Evolutionary conservation across 1,140 invertebrate genomes (phyloP), one percentile per base, ranked within the genome.

Genomic region (Drosophila kohkoa): DNA sequence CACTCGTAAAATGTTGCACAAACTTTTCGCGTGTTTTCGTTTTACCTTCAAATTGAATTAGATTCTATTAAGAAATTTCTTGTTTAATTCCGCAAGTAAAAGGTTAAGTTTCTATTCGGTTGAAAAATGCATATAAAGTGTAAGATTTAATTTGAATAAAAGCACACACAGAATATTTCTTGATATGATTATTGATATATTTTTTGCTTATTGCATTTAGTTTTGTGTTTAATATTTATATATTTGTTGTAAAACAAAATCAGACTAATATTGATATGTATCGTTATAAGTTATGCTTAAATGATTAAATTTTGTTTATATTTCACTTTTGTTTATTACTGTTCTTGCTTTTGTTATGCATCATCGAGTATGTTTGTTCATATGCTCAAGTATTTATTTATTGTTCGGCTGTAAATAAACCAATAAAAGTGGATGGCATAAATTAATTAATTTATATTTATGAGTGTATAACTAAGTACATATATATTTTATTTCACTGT

Each of bases 191-290:
- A 16, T 51, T 72, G 54, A 74, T 74, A 60, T 25, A 25, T 25
- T 25, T 3, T 41, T 62, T 32, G 8, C 48, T 71, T 63, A 69
- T 38, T 32, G 0, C 30, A 58, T 52, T 73, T 68, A 35, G 16
- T 20, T 58, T 73, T 35, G 48, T 41, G 13, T n/a, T 57, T 65
- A 5, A 8, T 32, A 32, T 46, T 62, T 55, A 20, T 38, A 25
- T 25, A 25, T 55, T 46, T n/a, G 15, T 70, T 65, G 46, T 52
- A 49, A 57, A 55, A 59, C 30, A 79, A 81, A 81, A 81, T 89
- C 85, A 89, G 85, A 85, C 85, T 74, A 81, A 66, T 43, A 63
- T 81, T 89, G 85, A 89, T 89, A 89, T 89, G 85, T 90, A 67
- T 89, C 85, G 85, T 89, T 89, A 77, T n/a, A 66, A 74, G 64